Percentiles rank a stretch among this genome's conserved stretches.
Conservation (phyloP, 2,797 vertebrate species). For the Cyclura pinguis region DNA sequence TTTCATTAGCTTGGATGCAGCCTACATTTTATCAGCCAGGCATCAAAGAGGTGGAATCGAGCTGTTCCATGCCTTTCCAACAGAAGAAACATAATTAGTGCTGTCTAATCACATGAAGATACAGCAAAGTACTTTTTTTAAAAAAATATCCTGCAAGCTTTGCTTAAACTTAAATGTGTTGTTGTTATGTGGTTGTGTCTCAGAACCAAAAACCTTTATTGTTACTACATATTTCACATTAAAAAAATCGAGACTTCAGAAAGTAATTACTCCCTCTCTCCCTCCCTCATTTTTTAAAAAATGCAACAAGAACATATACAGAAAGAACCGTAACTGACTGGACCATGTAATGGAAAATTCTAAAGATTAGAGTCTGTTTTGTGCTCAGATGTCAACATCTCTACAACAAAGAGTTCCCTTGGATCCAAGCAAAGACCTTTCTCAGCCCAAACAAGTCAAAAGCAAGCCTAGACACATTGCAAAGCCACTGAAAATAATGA, state of each 20-base stretch:
- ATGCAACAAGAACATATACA: neutral
- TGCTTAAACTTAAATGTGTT: neutral
- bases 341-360: neutral
- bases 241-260: neutral
- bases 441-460: neutral
- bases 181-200: neutral
- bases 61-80: conserved; percentile 12
- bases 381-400: neutral
- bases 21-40: conserved; percentile 25
- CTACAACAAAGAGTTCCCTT: neutral
- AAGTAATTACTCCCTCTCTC: neutral
- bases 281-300: neutral
- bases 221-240: neutral
- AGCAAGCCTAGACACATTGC: neutral
- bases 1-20: conserved; percentile 39
- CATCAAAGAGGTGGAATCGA: conserved; percentile 22
- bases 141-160: neutral
- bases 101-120: conserved; percentile 2
- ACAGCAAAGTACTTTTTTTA: neutral
- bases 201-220: neutral
- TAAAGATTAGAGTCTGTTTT: neutral
- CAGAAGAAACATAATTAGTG: conserved; percentile 27
- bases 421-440: neutral
- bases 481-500: conserved; percentile 1
- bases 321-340: neutral